Evolutionary conservation across 2,113 vertebrate species (phyloP), one percentile per base, ranked within the genome.

Genomic region (Eretmochelys imbricata): DNA sequence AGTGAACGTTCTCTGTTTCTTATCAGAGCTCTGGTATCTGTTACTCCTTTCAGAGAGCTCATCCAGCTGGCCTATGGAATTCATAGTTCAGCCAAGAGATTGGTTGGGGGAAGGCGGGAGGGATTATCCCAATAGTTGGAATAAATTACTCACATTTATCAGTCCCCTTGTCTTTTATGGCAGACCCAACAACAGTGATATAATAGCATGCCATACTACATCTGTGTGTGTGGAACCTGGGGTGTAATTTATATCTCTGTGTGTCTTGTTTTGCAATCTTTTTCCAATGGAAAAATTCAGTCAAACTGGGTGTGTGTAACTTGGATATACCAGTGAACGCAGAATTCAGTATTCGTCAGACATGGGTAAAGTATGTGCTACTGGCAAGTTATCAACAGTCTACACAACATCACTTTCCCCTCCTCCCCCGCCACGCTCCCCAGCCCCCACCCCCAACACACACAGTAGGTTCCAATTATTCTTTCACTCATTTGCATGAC

Each of bases 131-230:
- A 91, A 80, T 72, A 90, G 83, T 96, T 95, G 94, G 90, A 93
- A 78, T 93, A 95, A 94, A 92, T 95, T 94, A 83, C 81, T 89
- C 85, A 84, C 90, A 97, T 96, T 94, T 80, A 93, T 95, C 85
- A 90, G 46, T 14, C 72, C 31, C 24, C 78, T 91, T 89, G 53
- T 87, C 96, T 97, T 97, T 97, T 97, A 95, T 82, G 94, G 95
- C 80, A 96, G 89, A 82, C 19, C 1, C 55, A 83, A 46, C 72
- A 35, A 87, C 95, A 96, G 82, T 80, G 11, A 96, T 94, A 92
- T 57, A 96, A 89, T 82, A 85, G 76, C 82, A 65, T 91, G 83
- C 72, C 89, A 78, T 87, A 53, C 24, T 72, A 80, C 51, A n/a
- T 90, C n/a, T 82, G 51, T 84, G 89, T 53, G 35, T 13, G 89